These are phyloP conservation scores for Argyra leucocephala DNA, from an alignment of 2,888 invertebrate genomes.

Conservation along the genomic window DNA sequence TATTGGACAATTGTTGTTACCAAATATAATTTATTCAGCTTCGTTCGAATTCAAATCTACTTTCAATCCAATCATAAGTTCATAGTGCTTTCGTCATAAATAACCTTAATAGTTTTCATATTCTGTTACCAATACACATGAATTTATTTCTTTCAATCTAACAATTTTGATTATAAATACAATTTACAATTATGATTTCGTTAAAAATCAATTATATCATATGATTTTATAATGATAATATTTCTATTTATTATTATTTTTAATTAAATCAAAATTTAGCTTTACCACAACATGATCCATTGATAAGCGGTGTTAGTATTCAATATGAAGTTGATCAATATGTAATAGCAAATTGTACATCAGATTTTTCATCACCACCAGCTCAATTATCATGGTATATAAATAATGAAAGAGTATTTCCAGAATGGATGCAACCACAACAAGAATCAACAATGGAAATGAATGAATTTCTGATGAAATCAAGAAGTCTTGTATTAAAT, in stretches of 20 bases:
- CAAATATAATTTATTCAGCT: no score
- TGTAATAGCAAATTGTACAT: conserved; percentile 41
- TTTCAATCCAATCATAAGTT: no score
- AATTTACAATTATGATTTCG: no score
- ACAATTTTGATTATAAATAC: no score
- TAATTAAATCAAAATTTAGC: conserved; percentile 27
- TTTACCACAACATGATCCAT: conserved; percentile 40
- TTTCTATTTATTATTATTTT: conserved; percentile 11
- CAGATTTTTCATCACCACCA: conserved; percentile 42
- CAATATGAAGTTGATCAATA: conserved; percentile 42
- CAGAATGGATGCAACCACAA: conserved; percentile 38
- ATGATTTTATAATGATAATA: no score
- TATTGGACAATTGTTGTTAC: no score
- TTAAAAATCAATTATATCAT: no score
- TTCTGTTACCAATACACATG: no score
- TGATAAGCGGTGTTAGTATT: conserved; percentile 40
- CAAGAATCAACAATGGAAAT: conserved; percentile 39
- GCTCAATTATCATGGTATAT: conserved; percentile 42
- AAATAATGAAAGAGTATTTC: conserved; percentile 40
- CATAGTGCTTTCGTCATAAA: no score
- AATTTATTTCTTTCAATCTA: no score
- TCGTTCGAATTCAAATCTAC: no score
- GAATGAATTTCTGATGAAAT: conserved; percentile 39
- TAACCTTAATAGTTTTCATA: no score
- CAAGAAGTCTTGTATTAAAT: conserved; percentile 39